These are phyloP conservation scores for Euura saliciscinereae DNA, from an alignment of 1,140 invertebrate genomes.

Conservation along the genomic window DNA sequence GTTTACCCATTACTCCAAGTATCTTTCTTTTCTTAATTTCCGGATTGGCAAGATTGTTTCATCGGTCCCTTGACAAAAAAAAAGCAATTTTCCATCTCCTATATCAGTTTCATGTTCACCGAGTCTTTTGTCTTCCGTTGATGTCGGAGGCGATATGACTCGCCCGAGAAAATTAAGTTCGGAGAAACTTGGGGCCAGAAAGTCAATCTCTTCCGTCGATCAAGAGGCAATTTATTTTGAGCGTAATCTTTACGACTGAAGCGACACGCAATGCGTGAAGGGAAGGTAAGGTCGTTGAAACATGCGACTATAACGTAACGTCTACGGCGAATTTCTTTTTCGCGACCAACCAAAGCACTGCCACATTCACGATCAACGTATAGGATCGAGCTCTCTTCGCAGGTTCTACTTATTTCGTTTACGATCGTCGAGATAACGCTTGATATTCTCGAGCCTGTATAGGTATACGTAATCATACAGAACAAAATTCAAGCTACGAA, in stretches of 20 bases:
- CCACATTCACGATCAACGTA: background rate
- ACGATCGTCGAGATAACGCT: background rate
- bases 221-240: constrained; percentile 2
- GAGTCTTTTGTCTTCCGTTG: background rate
- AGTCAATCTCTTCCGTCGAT: background rate
- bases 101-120: background rate
- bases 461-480: background rate
- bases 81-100: too few relatives aligned
- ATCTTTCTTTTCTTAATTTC: too few relatives aligned
- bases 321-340: background rate
- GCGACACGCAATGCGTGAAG: background rate
- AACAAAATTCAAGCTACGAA: background rate
- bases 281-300: background rate
- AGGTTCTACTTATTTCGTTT: background rate
- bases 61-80: too few relatives aligned
- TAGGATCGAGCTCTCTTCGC: background rate
- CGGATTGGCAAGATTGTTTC: too few relatives aligned
- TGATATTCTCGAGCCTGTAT: background rate
- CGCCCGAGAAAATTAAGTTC: background rate
- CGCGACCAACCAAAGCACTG: background rate
- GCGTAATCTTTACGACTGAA: background rate
- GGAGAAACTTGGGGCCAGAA: background rate
- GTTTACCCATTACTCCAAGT: too few relatives aligned
- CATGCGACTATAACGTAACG: background rate
- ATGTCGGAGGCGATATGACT: background rate